phyloP scores from a whole-genome alignment of 2,113 vertebrate genomes.

The Alaudala cheleensis region DNA sequence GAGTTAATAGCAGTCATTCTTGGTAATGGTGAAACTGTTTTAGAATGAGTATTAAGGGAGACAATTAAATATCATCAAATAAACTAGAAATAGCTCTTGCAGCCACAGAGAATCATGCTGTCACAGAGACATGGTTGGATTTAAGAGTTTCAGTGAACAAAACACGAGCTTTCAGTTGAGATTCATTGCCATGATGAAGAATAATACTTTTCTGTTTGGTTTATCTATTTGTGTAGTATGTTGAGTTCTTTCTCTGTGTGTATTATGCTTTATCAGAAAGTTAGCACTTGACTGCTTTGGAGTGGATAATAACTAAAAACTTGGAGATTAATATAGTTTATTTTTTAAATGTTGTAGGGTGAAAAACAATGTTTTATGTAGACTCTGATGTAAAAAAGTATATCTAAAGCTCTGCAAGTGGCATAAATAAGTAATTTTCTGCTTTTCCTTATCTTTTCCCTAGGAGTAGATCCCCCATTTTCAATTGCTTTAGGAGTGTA shows the following conservation, averaged over 20 bases:
- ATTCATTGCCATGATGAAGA: background rate
- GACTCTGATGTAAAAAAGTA: background rate
- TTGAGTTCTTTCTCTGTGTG: background rate
- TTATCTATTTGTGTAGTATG: background rate
- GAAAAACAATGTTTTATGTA: background rate
- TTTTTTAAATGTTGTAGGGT: background rate
- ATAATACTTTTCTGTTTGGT: background rate
- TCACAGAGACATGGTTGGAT: background rate
- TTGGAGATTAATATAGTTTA: background rate
- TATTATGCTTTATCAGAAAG: background rate
- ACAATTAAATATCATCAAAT: slow-evolving; percentile 6
- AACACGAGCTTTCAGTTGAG: background rate
- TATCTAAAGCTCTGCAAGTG: background rate
- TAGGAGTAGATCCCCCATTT: background rate
- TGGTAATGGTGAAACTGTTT: background rate
- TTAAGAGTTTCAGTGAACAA: background rate
- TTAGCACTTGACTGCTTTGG: background rate
- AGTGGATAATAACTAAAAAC: background rate
- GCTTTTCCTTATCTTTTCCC: background rate
- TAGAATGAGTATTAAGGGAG: background rate
- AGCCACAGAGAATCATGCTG: background rate
- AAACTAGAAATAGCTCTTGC: background rate
- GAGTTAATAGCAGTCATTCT: background rate
- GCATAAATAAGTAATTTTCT: background rate
- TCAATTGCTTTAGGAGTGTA: background rate